phyloP scores from a whole-genome alignment of 2,113 vertebrate genomes.

The Mionectes macconnelli region DNA sequence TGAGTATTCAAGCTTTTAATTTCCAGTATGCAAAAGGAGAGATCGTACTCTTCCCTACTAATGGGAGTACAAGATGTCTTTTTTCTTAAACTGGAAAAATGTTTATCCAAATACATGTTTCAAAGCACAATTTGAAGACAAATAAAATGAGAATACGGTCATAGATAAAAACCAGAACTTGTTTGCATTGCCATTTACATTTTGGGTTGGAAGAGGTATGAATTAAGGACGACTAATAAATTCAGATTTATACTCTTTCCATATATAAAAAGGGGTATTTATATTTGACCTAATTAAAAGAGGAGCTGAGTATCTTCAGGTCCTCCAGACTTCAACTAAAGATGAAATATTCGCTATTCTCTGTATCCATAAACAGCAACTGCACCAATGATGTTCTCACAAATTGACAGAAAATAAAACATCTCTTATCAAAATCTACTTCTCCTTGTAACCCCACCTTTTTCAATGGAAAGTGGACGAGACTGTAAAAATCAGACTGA shows the following conservation, averaged over 20 bases:
- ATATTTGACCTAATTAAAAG: background rate
- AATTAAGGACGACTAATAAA: background rate
- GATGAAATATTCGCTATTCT: background rate
- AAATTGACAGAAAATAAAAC: background rate
- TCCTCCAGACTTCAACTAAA: background rate
- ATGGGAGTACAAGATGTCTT: background rate
- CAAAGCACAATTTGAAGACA: background rate
- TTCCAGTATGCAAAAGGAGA: background rate
- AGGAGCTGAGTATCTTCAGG: background rate
- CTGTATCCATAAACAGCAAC: background rate
- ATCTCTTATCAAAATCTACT: background rate
- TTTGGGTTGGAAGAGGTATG: background rate
- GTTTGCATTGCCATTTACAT: background rate
- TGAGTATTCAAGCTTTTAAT: background rate
- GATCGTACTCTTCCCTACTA: background rate
- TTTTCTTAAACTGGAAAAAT: background rate
- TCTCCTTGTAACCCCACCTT: background rate
- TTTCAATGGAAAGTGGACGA: background rate
- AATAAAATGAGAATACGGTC: background rate
- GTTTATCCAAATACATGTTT: background rate
- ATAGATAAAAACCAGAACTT: background rate
- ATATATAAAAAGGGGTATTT: background rate
- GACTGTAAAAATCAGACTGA: background rate
- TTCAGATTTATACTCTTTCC: background rate
- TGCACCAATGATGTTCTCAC: background rate